Base-by-base conservation (phyloP, 2,888 invertebrate genomes). In the Megastigmus dorsalis region DNA sequence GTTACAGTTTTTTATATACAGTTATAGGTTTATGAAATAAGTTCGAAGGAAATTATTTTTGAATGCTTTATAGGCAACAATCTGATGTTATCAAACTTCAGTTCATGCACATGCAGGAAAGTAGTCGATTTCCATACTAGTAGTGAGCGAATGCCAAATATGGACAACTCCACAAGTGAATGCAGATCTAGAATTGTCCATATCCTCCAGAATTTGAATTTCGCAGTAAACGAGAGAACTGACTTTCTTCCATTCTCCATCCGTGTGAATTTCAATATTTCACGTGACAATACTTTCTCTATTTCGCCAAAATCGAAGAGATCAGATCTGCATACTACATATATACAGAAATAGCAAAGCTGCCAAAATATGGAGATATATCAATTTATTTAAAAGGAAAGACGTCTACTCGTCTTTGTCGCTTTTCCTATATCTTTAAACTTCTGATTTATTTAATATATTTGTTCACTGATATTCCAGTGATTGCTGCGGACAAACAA, bases 321-420 rank as follows among this genome's bases (percentile, higher is more conserved):
- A 50, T 41, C 72, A 33, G 28, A 50, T 57, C 50, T 72, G 59
- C 18, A 30, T 52, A 57, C 18, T n/a, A n/a, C 30, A 18, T 7
- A 6, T 55, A 38, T 36, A 28, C 10, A n/a, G 28, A 2, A 38
- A 1, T n/a, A 59, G n/a, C 6, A 36, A 38, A 45, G 41, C 59
- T 57, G 5, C 30, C 15, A 54, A 18, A 36, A 66, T 73, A 73
- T 67, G 26, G 45, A 38, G 20, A 54, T 67, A n/a, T n/a, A 60
- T 67, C 54, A 73, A 67, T 73, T 73, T 67, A 52, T 72, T 72
- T 66, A 66, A 72, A 63, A 45, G 50, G 36, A 26, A 62, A 63
- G 45, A 20, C 36, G 41, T 45, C 57, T 23, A 59, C 36, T 26
- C 7, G 3, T 38, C 18, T 59, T 33, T 23, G 33, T 26, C 30